Base-by-base conservation (phyloP, 2,888 invertebrate species). In the Drosophila rellima region DNA sequence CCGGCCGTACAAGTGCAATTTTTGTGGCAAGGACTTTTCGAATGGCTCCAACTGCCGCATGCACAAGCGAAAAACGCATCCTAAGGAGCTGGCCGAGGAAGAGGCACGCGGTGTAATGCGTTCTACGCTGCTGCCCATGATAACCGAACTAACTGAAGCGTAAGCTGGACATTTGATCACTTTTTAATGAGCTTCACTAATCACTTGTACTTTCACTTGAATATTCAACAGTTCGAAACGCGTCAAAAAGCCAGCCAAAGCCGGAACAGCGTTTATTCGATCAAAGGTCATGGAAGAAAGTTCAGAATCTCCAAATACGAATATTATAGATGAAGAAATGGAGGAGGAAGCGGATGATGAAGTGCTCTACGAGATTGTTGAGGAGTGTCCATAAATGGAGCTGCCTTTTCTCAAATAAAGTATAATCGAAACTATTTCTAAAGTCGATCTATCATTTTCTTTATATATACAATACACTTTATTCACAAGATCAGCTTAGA, bases 21-120 rank as follows among this genome's bases (percentile, higher is more conserved):
- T 93, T 65, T 93, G 93, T 64, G 91, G 89, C 6, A 90, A 90
- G 60, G 90, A 92, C 3, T 93, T 93, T 69, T 90, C 93, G 0
- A 92, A 93, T 59, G 93, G 93, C 11, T 91, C 93, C 11, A 93
- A 93, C 74, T 93, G 92, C 61, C 87, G 93, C 8, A 92, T 91
- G 67, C 93, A 93, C 66, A 92, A 93, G 50, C 92, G 92, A 26
- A 92, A 92, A 48, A 69, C 90, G 0, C 93, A 93, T 85, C 92
- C 93, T 0, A 78, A 72, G 15, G 93, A 92, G 66, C 69, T 93
- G 62, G 93, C 92, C 0, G 92, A 90, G 13, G 90, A 92, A 66
- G 93, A 93, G 72, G 89, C 92, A 0, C 79, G 80, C 2, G 93
- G 93, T 0, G 90, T 88, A 23, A 80, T 85, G 31, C 83, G 84